Percentiles rank a stretch among this genome's conserved stretches.
These are phyloP conservation scores for Lasioglossum oenotherae DNA, from an alignment of 2,888 invertebrate species.

Conservation along the genomic window DNA sequence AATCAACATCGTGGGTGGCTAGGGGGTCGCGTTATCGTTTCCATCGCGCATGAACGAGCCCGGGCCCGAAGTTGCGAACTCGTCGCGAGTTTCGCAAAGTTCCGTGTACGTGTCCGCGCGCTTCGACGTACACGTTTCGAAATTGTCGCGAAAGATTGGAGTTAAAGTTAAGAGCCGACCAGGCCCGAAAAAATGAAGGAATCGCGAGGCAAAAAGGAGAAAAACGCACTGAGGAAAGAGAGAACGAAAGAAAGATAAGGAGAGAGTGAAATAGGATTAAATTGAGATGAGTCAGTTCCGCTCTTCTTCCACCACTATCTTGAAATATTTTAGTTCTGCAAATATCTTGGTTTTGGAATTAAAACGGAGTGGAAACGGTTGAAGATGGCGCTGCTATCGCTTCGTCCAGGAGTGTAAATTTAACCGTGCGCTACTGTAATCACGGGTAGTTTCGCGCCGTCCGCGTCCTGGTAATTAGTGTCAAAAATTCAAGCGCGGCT, in stretches of 20 bases:
- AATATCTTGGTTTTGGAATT: neutral
- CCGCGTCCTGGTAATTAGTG: slow-evolving; percentile 65
- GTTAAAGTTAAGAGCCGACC: slow-evolving; percentile 13
- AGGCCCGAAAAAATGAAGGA: neutral
- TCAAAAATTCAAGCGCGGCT: slow-evolving; percentile 57
- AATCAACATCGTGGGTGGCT: slow-evolving; percentile 10
- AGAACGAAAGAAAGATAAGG: neutral
- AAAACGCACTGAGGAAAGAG: neutral
- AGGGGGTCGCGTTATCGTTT: slow-evolving; percentile 18
- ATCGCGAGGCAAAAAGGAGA: neutral
- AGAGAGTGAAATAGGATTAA: neutral
- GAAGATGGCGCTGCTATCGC: neutral
- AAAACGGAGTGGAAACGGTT: neutral
- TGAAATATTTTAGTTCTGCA: neutral
- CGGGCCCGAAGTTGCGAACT: slow-evolving; percentile 22
- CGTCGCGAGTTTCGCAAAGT: slow-evolving; percentile 25
- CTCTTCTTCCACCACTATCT: too few species aligned
- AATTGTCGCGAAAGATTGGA: slow-evolving; percentile 39
- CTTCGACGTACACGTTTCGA: slow-evolving; percentile 22
- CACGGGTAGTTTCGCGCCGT: slow-evolving; percentile 33
- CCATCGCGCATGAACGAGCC: slow-evolving; percentile 29
- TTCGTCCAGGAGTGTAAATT: neutral
- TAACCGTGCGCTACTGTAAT: slow-evolving; percentile 6
- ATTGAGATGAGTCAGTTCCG: neutral
- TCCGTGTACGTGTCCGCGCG: slow-evolving; percentile 10